phyloP scores from a whole-genome alignment of 2,888 invertebrate species.

The Tortricodes alternella region DNA sequence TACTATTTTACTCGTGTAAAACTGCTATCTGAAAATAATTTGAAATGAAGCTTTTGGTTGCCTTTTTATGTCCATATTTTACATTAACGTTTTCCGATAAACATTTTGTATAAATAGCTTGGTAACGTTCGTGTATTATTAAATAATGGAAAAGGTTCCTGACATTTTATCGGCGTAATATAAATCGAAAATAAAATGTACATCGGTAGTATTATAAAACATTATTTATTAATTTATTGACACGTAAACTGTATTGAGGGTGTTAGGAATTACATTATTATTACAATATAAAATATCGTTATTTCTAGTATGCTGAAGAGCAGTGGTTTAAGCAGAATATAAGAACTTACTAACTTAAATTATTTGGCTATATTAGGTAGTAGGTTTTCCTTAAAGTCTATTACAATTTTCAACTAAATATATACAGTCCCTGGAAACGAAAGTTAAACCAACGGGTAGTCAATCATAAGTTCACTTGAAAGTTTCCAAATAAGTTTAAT shows the following conservation, averaged over 20 bases:
- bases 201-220: too few relatives aligned
- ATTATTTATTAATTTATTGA: too few relatives aligned
- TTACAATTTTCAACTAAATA: background rate
- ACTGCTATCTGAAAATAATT: too few relatives aligned
- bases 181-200: too few relatives aligned
- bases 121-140: slow-evolving; percentile 11
- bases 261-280: too few relatives aligned
- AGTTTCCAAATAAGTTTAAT: background rate
- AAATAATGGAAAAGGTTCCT: slow-evolving; percentile 17
- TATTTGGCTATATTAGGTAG: too few relatives aligned
- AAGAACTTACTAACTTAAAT: too few relatives aligned
- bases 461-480: slow-evolving; percentile 10
- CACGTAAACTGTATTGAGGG: too few relatives aligned
- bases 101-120: slow-evolving; percentile 6
- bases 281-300: too few relatives aligned
- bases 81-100: slow-evolving; percentile 4
- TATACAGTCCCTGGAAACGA: background rate
- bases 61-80: background rate
- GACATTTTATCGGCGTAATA: slow-evolving; percentile 16
- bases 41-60: background rate
- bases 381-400: background rate
- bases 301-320: background rate
- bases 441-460: background rate
- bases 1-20: too few relatives aligned
- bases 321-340: background rate